Percentiles rank a stretch among this genome's conserved stretches.
Conservation (phyloP, 2,888 invertebrate species). For the Balanococcus diminutus region DNA sequence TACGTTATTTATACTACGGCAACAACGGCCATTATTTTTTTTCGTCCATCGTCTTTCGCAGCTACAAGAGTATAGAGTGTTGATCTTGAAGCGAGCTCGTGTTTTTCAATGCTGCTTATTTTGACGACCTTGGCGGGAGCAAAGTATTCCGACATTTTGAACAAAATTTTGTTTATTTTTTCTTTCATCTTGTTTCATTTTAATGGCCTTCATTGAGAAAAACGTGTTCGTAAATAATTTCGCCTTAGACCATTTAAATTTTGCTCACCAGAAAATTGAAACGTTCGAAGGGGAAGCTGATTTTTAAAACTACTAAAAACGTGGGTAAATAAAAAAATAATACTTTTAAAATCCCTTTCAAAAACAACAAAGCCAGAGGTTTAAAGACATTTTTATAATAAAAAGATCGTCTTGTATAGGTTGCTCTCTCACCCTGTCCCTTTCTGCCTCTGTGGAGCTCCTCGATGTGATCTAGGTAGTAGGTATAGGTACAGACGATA, state of each 20-base stretch:
- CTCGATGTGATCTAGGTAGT: too few relatives aligned
- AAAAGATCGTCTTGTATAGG: neutral
- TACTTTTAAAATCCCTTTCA: neutral
- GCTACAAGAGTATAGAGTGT: neutral
- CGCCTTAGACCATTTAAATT: neutral
- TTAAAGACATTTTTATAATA: neutral
- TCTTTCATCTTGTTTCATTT: neutral
- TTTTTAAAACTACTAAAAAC: neutral
- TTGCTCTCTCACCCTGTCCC: neutral
- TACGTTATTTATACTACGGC: neutral
- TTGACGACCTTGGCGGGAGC: neutral
- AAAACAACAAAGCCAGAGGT: neutral
- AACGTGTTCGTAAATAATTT: slow-evolving; percentile 35
- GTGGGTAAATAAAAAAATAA: slow-evolving; percentile 15
- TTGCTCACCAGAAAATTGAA: neutral
- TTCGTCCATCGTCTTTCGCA: neutral
- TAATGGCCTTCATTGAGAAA: neutral
- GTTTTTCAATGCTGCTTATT: neutral
- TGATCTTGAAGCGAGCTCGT: neutral
- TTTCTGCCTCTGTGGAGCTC: too few relatives aligned
- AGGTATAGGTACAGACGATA: too few relatives aligned
- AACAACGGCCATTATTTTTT: slow-evolving; percentile 4
- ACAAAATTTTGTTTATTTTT: neutral
- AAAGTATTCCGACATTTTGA: neutral
- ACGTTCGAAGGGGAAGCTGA: neutral